Percentiles rank a stretch among this genome's conserved stretches.
These are phyloP conservation scores for Limnephilus marmoratus DNA, from an alignment of 2,888 invertebrate species.

Conservation along the genomic window DNA sequence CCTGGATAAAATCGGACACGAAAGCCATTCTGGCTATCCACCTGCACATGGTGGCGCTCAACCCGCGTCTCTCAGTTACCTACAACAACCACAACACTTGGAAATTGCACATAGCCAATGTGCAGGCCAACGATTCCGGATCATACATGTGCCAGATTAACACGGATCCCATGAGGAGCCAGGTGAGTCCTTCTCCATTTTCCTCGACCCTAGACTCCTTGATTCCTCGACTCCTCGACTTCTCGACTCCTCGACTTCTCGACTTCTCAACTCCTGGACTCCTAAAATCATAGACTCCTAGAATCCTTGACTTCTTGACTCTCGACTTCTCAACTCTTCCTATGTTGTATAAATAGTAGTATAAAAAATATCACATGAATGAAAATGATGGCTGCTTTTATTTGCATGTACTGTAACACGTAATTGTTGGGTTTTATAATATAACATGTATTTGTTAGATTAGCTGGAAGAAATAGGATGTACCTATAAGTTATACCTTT, in stretches of 20 bases:
- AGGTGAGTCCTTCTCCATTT: conserved; percentile 75
- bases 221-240: neutral
- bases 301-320: too few relatives aligned
- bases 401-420: too few relatives aligned
- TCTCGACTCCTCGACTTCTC: too few relatives aligned
- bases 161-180: conserved; percentile 93
- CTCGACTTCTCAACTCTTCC: too few relatives aligned
- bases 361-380: too few relatives aligned
- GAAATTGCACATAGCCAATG: conserved; percentile 93
- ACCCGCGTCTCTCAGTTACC: conserved; percentile 90
- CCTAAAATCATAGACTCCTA: neutral
- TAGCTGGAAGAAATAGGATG: too few relatives aligned
- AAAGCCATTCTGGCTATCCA: conserved; percentile 93
- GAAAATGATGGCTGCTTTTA: too few relatives aligned
- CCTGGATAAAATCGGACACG: conserved; percentile 95
- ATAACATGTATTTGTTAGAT: too few relatives aligned
- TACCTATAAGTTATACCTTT: too few relatives aligned
- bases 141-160: conserved; percentile 97
- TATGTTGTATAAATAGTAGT: too few relatives aligned
- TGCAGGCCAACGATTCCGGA: conserved; percentile 93
- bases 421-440: too few relatives aligned
- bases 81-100: conserved; percentile 96
- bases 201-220: neutral
- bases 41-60: conserved; percentile 92
- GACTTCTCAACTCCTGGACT: neutral